Conservation (phyloP, 2,113 vertebrate species). For the Hyperoodon ampullatus region DNA sequence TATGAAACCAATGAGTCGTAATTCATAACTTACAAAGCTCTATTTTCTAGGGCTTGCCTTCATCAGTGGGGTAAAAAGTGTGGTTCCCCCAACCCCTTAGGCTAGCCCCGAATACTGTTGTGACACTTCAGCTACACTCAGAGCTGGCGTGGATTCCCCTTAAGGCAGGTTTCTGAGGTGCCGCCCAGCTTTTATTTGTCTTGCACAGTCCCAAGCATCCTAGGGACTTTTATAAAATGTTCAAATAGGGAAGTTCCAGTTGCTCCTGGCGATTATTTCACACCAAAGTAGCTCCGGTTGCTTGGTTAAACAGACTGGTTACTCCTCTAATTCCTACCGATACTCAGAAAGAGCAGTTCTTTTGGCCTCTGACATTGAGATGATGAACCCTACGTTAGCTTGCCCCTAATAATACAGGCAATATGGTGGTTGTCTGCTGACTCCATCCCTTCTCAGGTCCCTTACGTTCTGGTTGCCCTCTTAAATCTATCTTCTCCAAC, state of each 20-base stretch:
- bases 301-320: slow-evolving; percentile 62
- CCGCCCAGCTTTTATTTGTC: slow-evolving; percentile 46
- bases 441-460: neutral
- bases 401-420: neutral
- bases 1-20: neutral
- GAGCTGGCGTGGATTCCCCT: neutral
- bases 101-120: neutral
- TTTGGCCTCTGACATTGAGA: neutral
- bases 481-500: neutral
- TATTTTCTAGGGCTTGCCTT: neutral
- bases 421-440: neutral
- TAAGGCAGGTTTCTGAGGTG: slow-evolving; percentile 9
- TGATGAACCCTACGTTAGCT: neutral
- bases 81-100: neutral
- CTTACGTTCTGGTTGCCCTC: neutral
- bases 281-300: slow-evolving; percentile 64
- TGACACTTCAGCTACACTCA: neutral
- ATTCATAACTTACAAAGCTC: slow-evolving; percentile 12
- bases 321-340: slow-evolving; percentile 18
- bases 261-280: slow-evolving; percentile 51
- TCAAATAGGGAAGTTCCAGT: slow-evolving; percentile 54
- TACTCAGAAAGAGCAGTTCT: slow-evolving; percentile 28
- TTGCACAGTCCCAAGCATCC: neutral
- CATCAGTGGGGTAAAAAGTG: neutral
- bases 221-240: slow-evolving; percentile 48